Evolutionary conservation across 2,113 vertebrate genomes (phyloP), one percentile per base, ranked within the genome.

Genomic region (Echinops telfairi): DNA sequence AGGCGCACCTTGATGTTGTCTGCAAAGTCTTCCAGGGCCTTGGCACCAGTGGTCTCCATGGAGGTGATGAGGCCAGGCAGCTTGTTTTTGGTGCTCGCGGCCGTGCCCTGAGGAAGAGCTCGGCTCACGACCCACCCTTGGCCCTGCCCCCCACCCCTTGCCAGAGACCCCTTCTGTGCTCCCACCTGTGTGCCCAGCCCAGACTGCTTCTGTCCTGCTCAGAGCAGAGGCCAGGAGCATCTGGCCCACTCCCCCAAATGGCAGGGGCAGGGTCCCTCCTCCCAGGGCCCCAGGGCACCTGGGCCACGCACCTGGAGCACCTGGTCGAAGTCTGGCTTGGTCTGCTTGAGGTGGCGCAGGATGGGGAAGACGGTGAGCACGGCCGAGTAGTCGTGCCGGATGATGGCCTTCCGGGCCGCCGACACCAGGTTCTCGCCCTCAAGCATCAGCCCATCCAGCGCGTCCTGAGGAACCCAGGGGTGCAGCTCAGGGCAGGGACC

Each of bases 11-110:
- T 99, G 97, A 99, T 99, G 97, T 99, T 99, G 98, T 99, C 99
- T 0, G 99, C 99, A 43, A 99, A 99, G 97, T 99, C 99, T 97
- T 99, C 99, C 82, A 99, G 98, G 0, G 99, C 99, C 96, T 99
- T 99, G 0, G 99, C 99, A 53, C 99, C 99, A 0, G 99, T 99
- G 0, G 98, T 99, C 96, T 99, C 99, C 99, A 99, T 99, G 85
- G 99, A 99, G 29, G 99, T 99, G 97, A 99, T 99, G 90, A 99
- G 99, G 7, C 98, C 97, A 0, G 99, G 99, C 77, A 99, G 98
- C 95, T 99, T 99, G 98, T 99, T 99, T 98, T 99, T 99, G 64
- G 99, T 99, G 97, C 99, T 99, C 85, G 99, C 99, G 0, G 99
- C 99, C 0, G 99, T 99, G 38, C 99, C 99, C 99, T 99, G 96